Evolutionary conservation across 2,113 vertebrate genomes (phyloP).

Genomic region (Vulpes ferrilata): DNA sequence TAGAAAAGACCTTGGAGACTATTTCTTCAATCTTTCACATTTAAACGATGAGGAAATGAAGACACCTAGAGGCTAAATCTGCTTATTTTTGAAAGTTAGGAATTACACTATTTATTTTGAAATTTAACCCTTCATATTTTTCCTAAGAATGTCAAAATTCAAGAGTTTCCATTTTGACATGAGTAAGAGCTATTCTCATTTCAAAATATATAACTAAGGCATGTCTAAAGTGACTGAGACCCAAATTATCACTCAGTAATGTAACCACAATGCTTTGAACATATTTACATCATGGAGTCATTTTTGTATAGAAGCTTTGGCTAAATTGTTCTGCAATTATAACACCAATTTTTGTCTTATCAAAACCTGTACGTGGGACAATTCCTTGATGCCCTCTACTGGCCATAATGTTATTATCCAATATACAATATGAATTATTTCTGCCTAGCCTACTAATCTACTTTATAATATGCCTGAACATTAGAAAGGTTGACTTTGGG

Average conservation of each 20-base stretch:
- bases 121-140: slow-evolving; percentile 31
- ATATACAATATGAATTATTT: background rate
- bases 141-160: slow-evolving; percentile 54
- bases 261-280: background rate
- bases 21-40: background rate
- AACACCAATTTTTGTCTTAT: background rate
- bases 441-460: background rate
- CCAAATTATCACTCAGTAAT: background rate
- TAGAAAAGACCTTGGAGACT: background rate
- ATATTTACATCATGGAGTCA: slow-evolving; percentile 9
- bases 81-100: slow-evolving; percentile 9
- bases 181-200: slow-evolving; percentile 21
- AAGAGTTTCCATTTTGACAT: slow-evolving; percentile 10
- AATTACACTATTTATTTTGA: background rate
- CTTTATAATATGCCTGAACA: background rate
- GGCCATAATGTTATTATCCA: slow-evolving; percentile 16
- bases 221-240: background rate
- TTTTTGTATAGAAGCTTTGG: background rate
- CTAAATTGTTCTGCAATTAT: slow-evolving; percentile 32
- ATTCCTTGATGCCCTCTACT: slow-evolving; percentile 71
- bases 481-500: background rate
- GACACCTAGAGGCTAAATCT: background rate
- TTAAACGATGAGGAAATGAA: background rate
- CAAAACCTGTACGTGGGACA: slow-evolving; percentile 27
- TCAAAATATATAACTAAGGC: slow-evolving; percentile 7